These are phyloP conservation scores for Laothoe populi DNA, from an alignment of 2,888 invertebrate genomes.

Conservation along the genomic window DNA sequence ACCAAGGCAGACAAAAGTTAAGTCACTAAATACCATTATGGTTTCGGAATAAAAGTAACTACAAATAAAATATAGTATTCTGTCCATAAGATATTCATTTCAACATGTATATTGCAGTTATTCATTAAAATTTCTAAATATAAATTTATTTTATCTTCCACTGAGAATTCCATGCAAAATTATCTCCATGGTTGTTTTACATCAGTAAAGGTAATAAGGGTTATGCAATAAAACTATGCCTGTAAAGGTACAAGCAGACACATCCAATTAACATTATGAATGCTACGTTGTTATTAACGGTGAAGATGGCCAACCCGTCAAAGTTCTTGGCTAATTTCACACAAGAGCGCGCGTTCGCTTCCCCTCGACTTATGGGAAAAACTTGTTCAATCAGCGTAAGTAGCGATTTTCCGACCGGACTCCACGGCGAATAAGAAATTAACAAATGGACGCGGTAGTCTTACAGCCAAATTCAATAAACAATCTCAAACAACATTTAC, in stretches of 20 bases:
- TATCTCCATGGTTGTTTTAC: neutral
- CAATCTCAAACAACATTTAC: too few relatives aligned
- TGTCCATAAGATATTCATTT: too few relatives aligned
- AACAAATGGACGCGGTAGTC: slow-evolving; percentile 46
- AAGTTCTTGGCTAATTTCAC: slow-evolving; percentile 71
- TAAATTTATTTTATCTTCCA: too few relatives aligned
- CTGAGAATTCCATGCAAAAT: neutral
- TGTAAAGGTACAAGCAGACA: neutral
- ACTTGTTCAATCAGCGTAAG: slow-evolving; percentile 81
- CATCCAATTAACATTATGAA: slow-evolving; percentile 26
- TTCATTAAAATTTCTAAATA: too few relatives aligned
- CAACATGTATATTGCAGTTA: too few relatives aligned
- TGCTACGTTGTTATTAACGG: slow-evolving; percentile 37
- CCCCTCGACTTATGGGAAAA: slow-evolving; percentile 71
- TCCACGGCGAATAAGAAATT: slow-evolving; percentile 34
- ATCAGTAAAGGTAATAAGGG: neutral
- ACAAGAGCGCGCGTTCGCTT: slow-evolving; percentile 61
- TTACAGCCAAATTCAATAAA: too few relatives aligned
- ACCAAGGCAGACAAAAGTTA: too few relatives aligned
- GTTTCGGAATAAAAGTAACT: too few relatives aligned
- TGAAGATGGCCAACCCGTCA: slow-evolving; percentile 46
- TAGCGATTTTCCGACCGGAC: slow-evolving; percentile 67
- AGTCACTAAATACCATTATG: too few relatives aligned
- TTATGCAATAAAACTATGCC: slow-evolving; percentile 6
- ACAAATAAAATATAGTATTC: neutral